Conservation (phyloP, 2,113 vertebrate genomes). For the Elanoides forficatus region DNA sequence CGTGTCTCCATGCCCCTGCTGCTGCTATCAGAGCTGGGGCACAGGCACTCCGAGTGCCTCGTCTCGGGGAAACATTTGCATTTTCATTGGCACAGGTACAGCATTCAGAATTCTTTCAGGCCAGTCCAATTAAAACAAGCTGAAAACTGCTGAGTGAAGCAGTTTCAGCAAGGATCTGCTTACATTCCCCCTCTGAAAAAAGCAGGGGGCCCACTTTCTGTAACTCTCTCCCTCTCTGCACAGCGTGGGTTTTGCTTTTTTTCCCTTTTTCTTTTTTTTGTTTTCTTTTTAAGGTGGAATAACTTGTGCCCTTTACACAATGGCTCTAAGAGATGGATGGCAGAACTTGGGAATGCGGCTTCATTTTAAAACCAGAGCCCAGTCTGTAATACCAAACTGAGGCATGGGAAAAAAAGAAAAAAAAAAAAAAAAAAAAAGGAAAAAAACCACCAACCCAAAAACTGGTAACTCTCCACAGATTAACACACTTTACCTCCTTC, state of each 20-base stretch:
- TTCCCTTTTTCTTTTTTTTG: neutral
- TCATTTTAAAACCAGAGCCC: neutral
- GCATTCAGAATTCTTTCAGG: slow-evolving; percentile 75
- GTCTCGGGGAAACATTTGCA: slow-evolving; percentile 58
- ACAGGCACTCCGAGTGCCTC: neutral
- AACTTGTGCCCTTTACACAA: slow-evolving; percentile 15
- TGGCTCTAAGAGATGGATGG: slow-evolving; percentile 23
- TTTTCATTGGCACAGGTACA: slow-evolving; percentile 78
- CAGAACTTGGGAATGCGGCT: neutral
- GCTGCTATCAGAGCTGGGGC: slow-evolving; percentile 31
- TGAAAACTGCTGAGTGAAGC: slow-evolving; percentile 71
- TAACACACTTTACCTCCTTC: slow-evolving; percentile 48
- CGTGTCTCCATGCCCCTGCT: slow-evolving; percentile 1
- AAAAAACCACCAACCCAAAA: neutral
- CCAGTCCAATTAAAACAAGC: slow-evolving; percentile 79
- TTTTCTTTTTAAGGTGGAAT: slow-evolving; percentile 58
- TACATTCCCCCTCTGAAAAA: slow-evolving; percentile 68
- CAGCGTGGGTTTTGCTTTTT: neutral
- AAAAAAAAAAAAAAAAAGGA: fast-evolving
- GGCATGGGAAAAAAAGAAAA: neutral
- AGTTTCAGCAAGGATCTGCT: slow-evolving; percentile 72
- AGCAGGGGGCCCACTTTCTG: slow-evolving; percentile 58
- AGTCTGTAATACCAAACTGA: neutral
- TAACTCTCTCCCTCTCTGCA: slow-evolving; percentile 48
- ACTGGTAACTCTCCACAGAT: slow-evolving; percentile 1